Percentiles rank a stretch among this genome's conserved stretches.
Evolutionary conservation across 92 coral and sea anemone species (phyloP).

Genomic region (Paragorgia papillata): DNA sequence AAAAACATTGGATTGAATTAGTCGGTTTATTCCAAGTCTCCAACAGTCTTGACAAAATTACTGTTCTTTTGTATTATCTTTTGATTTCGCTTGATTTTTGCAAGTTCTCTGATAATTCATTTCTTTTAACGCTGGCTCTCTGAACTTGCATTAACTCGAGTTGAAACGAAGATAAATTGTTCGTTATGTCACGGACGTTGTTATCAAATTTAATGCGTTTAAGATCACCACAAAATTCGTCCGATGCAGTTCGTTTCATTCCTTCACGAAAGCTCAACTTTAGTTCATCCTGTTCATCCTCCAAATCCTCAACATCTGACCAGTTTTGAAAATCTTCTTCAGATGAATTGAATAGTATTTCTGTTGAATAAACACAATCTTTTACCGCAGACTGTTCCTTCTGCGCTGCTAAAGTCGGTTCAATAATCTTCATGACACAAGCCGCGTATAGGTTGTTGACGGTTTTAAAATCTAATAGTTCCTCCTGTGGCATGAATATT

Average conservation of each 20-base stretch:
- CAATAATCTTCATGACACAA: slow-evolving; percentile 21
- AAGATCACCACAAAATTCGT: slow-evolving; percentile 36
- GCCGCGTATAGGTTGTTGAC: not conserved
- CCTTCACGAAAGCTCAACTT: slow-evolving; percentile 44
- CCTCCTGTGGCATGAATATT: not conserved
- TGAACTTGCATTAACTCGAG: not conserved
- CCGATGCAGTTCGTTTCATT: slow-evolving; percentile 40
- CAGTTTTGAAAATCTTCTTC: slow-evolving; percentile 11
- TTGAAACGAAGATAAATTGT: slow-evolving; percentile 22
- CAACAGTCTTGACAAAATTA: no score
- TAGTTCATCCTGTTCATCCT: slow-evolving; percentile 26
- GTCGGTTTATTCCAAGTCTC: no score
- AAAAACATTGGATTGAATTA: no score
- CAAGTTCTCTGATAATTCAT: no score
- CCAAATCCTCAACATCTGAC: slow-evolving; percentile 20
- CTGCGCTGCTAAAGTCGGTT: slow-evolving; percentile 8
- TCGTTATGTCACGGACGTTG: slow-evolving; percentile 31
- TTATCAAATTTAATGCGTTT: slow-evolving; percentile 42
- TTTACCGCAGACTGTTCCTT: slow-evolving; percentile 14
- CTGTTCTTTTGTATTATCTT: no score
- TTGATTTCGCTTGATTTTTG: no score
- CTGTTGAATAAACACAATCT: slow-evolving; percentile 1
- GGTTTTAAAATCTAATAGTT: not conserved
- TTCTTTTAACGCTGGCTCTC: no score
- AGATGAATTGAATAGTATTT: slow-evolving; percentile 4